phyloP scores from a whole-genome alignment of 2,888 invertebrate genomes.

The Dicyrtoma fusca region DNA sequence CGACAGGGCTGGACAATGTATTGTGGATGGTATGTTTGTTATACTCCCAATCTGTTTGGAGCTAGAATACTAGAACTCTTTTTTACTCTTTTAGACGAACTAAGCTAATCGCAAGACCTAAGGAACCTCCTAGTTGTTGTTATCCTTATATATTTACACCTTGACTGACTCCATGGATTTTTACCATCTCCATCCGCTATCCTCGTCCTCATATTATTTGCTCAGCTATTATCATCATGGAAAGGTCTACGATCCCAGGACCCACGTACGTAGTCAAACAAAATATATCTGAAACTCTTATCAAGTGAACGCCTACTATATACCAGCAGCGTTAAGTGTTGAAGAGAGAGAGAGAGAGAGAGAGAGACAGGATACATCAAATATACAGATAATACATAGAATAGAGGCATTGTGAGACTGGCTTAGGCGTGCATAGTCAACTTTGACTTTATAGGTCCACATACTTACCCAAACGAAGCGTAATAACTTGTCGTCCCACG shows the following conservation, averaged over 20 bases:
- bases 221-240: conserved; percentile 27
- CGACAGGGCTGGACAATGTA: background rate
- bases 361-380: too few relatives aligned
- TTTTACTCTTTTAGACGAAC: background rate
- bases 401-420: background rate
- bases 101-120: background rate
- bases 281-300: conserved; percentile 17
- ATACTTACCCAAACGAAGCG: too few relatives aligned
- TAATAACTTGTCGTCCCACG: too few relatives aligned
- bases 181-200: conserved; percentile 4
- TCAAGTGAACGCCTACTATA: background rate
- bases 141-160: conserved; percentile 18
- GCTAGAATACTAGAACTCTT: background rate
- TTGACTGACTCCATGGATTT: conserved; percentile 25
- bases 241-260: conserved; percentile 20
- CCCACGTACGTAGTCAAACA: conserved; percentile 8
- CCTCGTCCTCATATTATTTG: conserved; percentile 24
- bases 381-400: too few relatives aligned
- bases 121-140: conserved; percentile 19
- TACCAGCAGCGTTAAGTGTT: too few relatives aligned
- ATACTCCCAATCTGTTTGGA: too few relatives aligned
- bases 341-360: background rate
- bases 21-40: too few relatives aligned
- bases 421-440: too few relatives aligned
- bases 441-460: too few relatives aligned